Evolutionary conservation across 23 tunicate species (phyloP).

Genomic region (Trididemnum clinides): DNA sequence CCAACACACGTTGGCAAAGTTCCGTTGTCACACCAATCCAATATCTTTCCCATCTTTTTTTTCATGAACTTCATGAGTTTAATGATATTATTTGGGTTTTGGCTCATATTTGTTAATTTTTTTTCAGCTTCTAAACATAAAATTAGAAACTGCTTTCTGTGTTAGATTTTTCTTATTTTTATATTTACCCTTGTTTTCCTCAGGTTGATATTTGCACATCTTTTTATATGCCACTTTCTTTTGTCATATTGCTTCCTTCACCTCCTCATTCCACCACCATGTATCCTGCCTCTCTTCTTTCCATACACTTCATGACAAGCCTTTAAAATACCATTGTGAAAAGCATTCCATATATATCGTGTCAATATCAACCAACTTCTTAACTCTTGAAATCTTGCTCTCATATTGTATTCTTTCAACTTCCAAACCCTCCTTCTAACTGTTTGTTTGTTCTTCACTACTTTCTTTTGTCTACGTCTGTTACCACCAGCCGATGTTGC

Average conservation of each 20-base stretch:
- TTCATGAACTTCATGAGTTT: background rate
- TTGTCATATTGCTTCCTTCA: background rate
- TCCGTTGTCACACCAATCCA: background rate
- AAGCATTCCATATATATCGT: too few species aligned
- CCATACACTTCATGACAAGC: background rate
- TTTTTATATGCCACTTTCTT: background rate
- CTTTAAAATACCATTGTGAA: too few species aligned
- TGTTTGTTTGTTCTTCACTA: too few species aligned
- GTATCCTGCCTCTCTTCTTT: background rate
- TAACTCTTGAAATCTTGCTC: too few species aligned
- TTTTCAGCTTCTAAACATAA: background rate
- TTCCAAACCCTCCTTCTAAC: too few species aligned
- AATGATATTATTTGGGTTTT: background rate
- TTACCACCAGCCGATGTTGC: too few species aligned
- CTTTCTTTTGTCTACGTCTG: too few species aligned
- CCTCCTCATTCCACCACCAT: slow-evolving; percentile 26
- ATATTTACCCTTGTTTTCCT: background rate
- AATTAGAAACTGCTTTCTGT: background rate
- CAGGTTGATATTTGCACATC: background rate
- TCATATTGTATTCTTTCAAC: too few species aligned
- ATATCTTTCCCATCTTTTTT: background rate
- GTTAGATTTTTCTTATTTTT: background rate
- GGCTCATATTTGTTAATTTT: background rate
- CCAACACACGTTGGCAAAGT: background rate
- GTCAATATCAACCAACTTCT: too few species aligned